Base-by-base conservation (phyloP, 1,140 invertebrate genomes). In the Drosophila kurseongensis region DNA sequence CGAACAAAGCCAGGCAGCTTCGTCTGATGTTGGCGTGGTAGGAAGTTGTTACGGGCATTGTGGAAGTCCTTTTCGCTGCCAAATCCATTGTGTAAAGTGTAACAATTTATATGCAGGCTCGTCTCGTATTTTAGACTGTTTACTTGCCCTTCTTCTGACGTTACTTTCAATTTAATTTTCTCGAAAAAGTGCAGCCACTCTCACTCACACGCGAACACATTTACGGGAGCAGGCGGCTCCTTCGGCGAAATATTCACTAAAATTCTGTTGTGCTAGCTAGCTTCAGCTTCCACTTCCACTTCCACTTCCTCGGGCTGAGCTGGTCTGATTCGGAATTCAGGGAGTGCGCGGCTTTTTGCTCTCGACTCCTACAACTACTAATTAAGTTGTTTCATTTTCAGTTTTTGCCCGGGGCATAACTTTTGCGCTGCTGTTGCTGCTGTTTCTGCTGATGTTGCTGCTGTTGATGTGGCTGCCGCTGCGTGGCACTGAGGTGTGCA, bases 311-410 rank as follows among this genome's bases (percentile, higher is more conserved):
- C 16, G 23, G 14, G 41, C 48, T 54, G 48, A 38, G 48, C 50
- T 42, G 29, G 36, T 41, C 65, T 29, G 42, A 71, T 71, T 69
- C 42, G 14, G 51, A 57, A 69, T 71, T 50, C 68, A 48, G 41
- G 35, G 65, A 71, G 66, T 71, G 66, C 54, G 68, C 65, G 45
- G 68, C 65, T 71, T 72, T 60, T 78, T 88, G 61, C 56, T 58
- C 57, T 51, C 54, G 75, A 79, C 76, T 78, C 63, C 63, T 61
- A 51, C 67, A 79, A 67, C 83, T 79, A 78, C 88, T 91, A 91
- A 91, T 91, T 91, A 91, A 91, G 81, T 91, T 91, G 88, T 91
- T 91, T 84, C 83, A 84, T 83, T 83, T 80, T 75, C 73, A 69
- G 60, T 88, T 88, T 80, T 88, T 86, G 80, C 83, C 79, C 59